Percentiles rank a stretch among this genome's conserved stretches.
Evolutionary conservation across 2,797 vertebrate genomes (phyloP).

Genomic region (Hippocampus kuda): DNA sequence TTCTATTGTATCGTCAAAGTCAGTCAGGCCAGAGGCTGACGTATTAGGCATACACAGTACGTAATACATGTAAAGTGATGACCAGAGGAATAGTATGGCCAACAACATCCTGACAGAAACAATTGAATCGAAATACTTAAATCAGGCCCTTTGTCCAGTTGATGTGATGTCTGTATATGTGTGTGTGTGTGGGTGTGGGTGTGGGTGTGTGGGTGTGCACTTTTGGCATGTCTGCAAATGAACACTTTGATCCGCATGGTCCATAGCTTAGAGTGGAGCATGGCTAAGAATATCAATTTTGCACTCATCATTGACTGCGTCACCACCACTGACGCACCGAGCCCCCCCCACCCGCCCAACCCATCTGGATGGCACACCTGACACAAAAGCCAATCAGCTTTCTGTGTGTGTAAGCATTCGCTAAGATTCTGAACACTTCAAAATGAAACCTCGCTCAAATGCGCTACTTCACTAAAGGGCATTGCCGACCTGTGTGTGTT

Average conservation of each 20-base stretch:
- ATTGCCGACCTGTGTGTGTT: conserved; percentile 6
- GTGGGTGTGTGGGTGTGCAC: conserved; percentile 21
- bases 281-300: conserved; percentile 61
- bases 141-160: neutral
- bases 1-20: conserved; percentile 1
- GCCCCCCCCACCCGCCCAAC: neutral
- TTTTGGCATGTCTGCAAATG: conserved; percentile 47
- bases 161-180: neutral
- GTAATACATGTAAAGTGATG: conserved; percentile 17
- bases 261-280: conserved; percentile 43
- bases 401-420: conserved; percentile 63
- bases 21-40: conserved; percentile 12
- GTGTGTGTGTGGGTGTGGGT: conserved; percentile 13
- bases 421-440: conserved; percentile 31
- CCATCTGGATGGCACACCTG: conserved; percentile 41
- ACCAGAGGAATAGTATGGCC: conserved; percentile 28
- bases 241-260: conserved; percentile 49
- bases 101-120: conserved; percentile 23
- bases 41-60: conserved; percentile 3
- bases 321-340: neutral
- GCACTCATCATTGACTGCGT: conserved; percentile 42
- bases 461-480: conserved; percentile 43
- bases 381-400: conserved; percentile 57
- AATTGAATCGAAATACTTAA: conserved; percentile 16
- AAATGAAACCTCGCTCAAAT: conserved; percentile 42